A percentile compares a stretch with the other conserved stretches of the same genome.
Evolutionary conservation across 1,140 invertebrate genomes (phyloP).

Genomic region (Magallana angulata): DNA sequence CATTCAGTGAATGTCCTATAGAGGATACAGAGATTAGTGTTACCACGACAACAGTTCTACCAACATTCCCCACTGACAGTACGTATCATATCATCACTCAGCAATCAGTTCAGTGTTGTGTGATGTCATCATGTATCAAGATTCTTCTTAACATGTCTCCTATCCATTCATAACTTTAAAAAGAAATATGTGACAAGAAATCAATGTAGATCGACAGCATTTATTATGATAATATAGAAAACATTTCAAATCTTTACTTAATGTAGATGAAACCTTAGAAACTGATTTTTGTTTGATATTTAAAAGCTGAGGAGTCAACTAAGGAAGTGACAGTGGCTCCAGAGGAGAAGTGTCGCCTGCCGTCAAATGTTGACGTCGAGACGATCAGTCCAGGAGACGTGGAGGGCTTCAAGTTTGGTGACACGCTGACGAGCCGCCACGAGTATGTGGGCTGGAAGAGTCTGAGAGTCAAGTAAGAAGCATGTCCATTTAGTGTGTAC

Average conservation of each 20-base stretch:
- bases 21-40: conserved; percentile 58
- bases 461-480: conserved; percentile 43
- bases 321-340: background rate
- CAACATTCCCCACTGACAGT: conserved; percentile 16
- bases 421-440: background rate
- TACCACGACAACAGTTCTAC: conserved; percentile 29
- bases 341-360: conserved; percentile 1
- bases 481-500: conserved; percentile 13
- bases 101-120: too few species aligned
- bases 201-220: too few species aligned
- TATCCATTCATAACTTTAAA: too few species aligned
- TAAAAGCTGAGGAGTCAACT: background rate
- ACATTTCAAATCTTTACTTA: too few species aligned
- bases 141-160: too few species aligned
- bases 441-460: background rate
- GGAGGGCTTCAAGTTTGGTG: conserved; percentile 31
- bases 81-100: background rate
- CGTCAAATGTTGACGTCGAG: background rate
- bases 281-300: background rate
- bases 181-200: too few species aligned
- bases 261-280: too few species aligned
- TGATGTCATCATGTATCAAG: too few species aligned
- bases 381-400: background rate
- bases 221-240: too few species aligned
- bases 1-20: conserved; percentile 85